These are phyloP conservation scores for Argyrosomus regius DNA, from an alignment of 2,797 vertebrate species.

Conservation along the genomic window DNA sequence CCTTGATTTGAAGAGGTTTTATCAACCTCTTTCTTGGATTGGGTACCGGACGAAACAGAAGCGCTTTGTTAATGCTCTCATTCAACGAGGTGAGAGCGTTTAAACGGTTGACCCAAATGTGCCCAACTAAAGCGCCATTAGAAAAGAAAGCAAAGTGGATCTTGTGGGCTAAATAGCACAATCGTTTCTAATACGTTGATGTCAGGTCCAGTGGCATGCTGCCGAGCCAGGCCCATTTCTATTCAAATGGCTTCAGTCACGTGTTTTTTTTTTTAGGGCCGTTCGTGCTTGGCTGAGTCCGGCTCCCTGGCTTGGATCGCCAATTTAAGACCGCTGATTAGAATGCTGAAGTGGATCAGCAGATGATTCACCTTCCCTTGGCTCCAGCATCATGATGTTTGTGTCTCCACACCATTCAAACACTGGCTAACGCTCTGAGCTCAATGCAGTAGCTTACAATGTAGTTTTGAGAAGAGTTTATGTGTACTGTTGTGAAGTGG, in stretches of 20 bases:
- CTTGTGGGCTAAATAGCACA: slow-evolving; percentile 61
- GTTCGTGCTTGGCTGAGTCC: slow-evolving; percentile 60
- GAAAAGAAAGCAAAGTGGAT: slow-evolving; percentile 66
- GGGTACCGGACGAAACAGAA: slow-evolving; percentile 47
- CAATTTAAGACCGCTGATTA: slow-evolving; percentile 68
- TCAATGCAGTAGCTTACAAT: not conserved
- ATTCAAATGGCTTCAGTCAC: slow-evolving; percentile 70
- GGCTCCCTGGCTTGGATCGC: slow-evolving; percentile 57
- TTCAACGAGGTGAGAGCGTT: slow-evolving; percentile 64
- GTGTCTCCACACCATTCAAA: slow-evolving; percentile 39
- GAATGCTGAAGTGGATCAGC: slow-evolving; percentile 66
- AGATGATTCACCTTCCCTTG: slow-evolving; percentile 64
- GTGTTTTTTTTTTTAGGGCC: slow-evolving; percentile 31
- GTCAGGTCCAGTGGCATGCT: slow-evolving; percentile 63
- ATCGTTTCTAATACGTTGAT: slow-evolving; percentile 60
- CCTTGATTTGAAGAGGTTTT: slow-evolving; percentile 36
- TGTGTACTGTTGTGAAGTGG: not conserved
- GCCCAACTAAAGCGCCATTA: slow-evolving; percentile 64
- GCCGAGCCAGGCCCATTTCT: slow-evolving; percentile 70
- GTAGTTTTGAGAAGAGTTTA: not conserved
- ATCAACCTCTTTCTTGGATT: slow-evolving; percentile 20
- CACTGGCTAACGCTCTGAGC: slow-evolving; percentile 7
- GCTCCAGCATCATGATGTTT: slow-evolving; percentile 38
- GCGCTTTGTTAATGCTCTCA: slow-evolving; percentile 59
- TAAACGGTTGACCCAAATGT: slow-evolving; percentile 77